These are phyloP conservation scores for Chinchilla lanigera DNA, from an alignment of 2,113 vertebrate species.

Conservation along the genomic window DNA sequence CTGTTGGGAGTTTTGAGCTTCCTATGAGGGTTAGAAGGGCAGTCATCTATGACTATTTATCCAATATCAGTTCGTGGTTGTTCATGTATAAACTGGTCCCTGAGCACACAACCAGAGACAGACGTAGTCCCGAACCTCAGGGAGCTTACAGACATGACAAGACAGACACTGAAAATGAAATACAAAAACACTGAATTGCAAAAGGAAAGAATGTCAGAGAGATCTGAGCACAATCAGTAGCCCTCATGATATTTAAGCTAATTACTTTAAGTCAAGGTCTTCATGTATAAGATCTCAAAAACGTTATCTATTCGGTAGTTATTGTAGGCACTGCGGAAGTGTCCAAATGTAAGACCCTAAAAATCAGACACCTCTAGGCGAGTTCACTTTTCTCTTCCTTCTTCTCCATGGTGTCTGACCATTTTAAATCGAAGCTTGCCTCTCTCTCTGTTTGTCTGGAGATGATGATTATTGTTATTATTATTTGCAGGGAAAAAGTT, in stretches of 20 bases:
- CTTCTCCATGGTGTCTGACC: not conserved
- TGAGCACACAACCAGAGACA: not conserved
- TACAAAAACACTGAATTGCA: not conserved
- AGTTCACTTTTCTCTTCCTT: not conserved
- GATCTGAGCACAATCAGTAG: not conserved
- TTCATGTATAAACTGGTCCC: not conserved
- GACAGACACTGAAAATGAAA: not conserved
- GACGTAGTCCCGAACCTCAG: not conserved
- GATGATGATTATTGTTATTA: conserved; percentile 57
- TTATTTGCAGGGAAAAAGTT: conserved; percentile 75
- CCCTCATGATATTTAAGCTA: not conserved
- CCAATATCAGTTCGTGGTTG: not conserved
- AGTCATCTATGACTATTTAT: not conserved
- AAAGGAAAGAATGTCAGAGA: not conserved
- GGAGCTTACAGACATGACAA: not conserved
- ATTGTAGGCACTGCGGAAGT: not conserved
- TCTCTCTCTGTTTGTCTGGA: conserved; percentile 56
- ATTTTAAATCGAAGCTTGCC: conserved; percentile 46
- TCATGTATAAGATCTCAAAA: conserved; percentile 27
- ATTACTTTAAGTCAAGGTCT: not conserved
- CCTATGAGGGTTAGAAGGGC: not conserved
- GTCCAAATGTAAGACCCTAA: not conserved
- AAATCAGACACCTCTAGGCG: not conserved
- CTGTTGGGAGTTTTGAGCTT: not conserved
- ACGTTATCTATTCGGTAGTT: not conserved